Evolutionary conservation across 2,888 invertebrate species (phyloP).

Genomic region (Eristalinus aeneus): DNA sequence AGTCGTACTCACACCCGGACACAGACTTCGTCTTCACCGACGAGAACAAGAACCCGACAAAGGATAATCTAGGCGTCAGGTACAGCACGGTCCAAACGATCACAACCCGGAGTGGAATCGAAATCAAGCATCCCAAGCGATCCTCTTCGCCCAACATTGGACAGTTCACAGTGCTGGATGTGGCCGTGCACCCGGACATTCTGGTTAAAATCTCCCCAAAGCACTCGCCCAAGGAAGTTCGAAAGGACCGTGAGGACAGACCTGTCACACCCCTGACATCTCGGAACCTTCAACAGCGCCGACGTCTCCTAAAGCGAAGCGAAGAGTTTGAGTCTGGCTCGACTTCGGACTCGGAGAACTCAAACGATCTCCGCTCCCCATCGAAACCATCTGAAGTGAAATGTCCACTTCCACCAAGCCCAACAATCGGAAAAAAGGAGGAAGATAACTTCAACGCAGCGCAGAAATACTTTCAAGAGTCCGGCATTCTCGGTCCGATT

Average conservation of each 20-base stretch:
- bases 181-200: constrained; percentile 77
- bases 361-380: constrained; percentile 31
- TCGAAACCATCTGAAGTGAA: constrained; percentile 13
- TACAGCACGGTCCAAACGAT: constrained; percentile 69
- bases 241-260: constrained; percentile 29
- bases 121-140: constrained; percentile 75
- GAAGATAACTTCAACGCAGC: constrained; percentile 74
- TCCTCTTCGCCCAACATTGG: constrained; percentile 76
- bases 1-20: constrained; percentile 77
- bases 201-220: constrained; percentile 75
- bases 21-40: constrained; percentile 77
- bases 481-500: constrained; percentile 76
- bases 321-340: constrained; percentile 74
- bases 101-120: constrained; percentile 74
- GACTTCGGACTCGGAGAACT: constrained; percentile 73
- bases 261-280: constrained; percentile 27
- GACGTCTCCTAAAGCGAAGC: constrained; percentile 73
- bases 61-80: constrained; percentile 48
- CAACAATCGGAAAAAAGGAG: constrained; percentile 44
- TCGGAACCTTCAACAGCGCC: constrained; percentile 72
- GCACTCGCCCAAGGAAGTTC: constrained; percentile 71
- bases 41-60: constrained; percentile 75
- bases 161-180: constrained; percentile 74
- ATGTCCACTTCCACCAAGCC: constrained; percentile 31
- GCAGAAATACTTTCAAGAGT: constrained; percentile 75